Evolutionary conservation across 1,140 invertebrate genomes (phyloP).

Genomic region (Agrilus planipennis): DNA sequence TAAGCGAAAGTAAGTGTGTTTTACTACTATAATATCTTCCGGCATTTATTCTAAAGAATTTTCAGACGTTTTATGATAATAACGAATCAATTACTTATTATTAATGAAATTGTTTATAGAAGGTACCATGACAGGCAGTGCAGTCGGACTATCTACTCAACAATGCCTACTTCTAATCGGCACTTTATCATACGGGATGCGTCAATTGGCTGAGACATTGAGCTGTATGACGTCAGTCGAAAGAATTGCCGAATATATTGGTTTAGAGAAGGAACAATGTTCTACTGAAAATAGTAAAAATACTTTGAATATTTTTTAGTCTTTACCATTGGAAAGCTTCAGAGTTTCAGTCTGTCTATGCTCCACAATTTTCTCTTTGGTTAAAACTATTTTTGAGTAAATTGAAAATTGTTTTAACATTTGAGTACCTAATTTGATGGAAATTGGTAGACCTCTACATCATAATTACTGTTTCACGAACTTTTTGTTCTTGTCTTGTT

Average conservation of each 20-base stretch:
- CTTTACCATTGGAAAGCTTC: too few species aligned
- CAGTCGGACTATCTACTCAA: slow-evolving; percentile 67
- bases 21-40: neutral
- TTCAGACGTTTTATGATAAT: too few species aligned
- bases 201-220: slow-evolving; percentile 70
- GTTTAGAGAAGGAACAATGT: slow-evolving; percentile 37
- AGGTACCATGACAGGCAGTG: slow-evolving; percentile 34
- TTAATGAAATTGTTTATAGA: slow-evolving; percentile 10
- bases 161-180: slow-evolving; percentile 73
- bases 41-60: neutral
- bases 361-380: too few species aligned
- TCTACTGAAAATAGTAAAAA: slow-evolving; percentile 37
- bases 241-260: slow-evolving; percentile 64
- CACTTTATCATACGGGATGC: slow-evolving; percentile 75
- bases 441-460: too few species aligned
- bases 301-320: neutral
- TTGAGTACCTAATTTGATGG: too few species aligned
- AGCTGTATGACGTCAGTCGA: slow-evolving; percentile 77
- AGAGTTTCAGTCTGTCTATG: too few species aligned
- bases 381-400: too few species aligned
- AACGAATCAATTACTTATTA: too few species aligned
- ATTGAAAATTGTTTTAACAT: too few species aligned
- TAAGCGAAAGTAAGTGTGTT: slow-evolving; percentile 29
- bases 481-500: too few species aligned
- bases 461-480: too few species aligned